These are phyloP conservation scores for Gryllus longicercus DNA, from an alignment of 2,888 invertebrate genomes.

Conservation along the genomic window DNA sequence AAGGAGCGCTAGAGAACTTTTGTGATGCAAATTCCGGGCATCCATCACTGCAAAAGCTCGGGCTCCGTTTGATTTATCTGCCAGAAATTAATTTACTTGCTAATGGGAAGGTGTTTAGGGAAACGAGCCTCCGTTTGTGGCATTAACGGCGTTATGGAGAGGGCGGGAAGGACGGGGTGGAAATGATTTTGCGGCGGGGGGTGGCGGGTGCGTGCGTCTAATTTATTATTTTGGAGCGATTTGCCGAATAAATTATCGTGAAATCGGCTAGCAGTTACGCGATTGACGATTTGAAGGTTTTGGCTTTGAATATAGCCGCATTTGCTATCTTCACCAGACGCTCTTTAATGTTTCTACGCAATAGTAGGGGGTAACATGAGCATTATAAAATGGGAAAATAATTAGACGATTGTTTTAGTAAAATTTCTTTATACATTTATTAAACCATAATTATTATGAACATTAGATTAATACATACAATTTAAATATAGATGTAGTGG, in stretches of 20 bases:
- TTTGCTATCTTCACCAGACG: no score
- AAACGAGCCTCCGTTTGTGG: constrained; percentile 6
- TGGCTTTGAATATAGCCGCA: no score
- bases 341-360: no score
- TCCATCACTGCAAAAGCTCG: constrained; percentile 17
- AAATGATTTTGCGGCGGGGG: neutral
- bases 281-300: no score
- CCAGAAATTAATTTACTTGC: constrained; percentile 17
- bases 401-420: no score
- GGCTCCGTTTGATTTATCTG: constrained; percentile 17
- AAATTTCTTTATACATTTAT: no score
- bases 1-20: neutral
- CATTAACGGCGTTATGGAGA: neutral
- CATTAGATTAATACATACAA: no score
- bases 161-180: neutral
- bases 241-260: neutral
- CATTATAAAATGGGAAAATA: no score
- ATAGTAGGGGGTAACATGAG: no score
- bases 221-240: constrained; percentile 6
- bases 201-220: neutral
- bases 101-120: constrained; percentile 17
- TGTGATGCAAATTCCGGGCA: constrained; percentile 17
- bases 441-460: no score
- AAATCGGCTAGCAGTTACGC: no score
- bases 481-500: no score